Evolutionary conservation across 2,888 invertebrate species (phyloP).

Genomic region (Ophion obscuratus): DNA sequence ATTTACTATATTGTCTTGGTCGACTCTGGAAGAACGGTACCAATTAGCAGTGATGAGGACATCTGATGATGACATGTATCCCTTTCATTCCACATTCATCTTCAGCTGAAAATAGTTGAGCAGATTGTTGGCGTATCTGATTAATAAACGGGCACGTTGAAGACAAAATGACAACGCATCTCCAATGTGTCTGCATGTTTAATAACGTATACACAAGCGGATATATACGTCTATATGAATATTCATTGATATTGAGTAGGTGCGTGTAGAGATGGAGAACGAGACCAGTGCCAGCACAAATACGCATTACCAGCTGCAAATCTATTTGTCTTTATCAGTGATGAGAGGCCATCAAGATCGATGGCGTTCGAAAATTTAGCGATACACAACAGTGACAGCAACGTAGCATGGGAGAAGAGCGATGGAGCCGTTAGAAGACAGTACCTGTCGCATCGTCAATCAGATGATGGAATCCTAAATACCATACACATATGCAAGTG

Average conservation of each 20-base stretch:
- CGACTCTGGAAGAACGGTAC: background rate
- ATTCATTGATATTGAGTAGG: background rate
- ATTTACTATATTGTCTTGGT: background rate
- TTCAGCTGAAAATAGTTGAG: background rate
- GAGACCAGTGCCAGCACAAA: slow-evolving; percentile 31
- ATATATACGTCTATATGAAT: slow-evolving; percentile 11
- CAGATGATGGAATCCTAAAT: slow-evolving; percentile 2
- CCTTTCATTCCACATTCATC: background rate
- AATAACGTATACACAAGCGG: background rate
- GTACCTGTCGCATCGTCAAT: slow-evolving; percentile 25
- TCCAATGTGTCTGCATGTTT: slow-evolving; percentile 9
- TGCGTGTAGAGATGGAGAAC: slow-evolving; percentile 16
- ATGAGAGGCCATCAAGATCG: slow-evolving; percentile 48
- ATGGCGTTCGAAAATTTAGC: slow-evolving; percentile 59
- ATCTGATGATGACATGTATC: background rate
- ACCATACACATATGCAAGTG: background rate
- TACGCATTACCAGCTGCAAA: slow-evolving; percentile 53
- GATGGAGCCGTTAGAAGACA: slow-evolving; percentile 36
- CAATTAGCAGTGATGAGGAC: background rate
- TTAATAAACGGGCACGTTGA: slow-evolving; percentile 36
- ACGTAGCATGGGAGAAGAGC: slow-evolving; percentile 50
- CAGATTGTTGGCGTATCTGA: slow-evolving; percentile 24
- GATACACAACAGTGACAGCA: slow-evolving; percentile 48
- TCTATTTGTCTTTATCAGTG: slow-evolving; percentile 65
- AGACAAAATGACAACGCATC: slow-evolving; percentile 41